phyloP scores from a whole-genome alignment of 2,888 invertebrate genomes.

The Julus scanicus region DNA sequence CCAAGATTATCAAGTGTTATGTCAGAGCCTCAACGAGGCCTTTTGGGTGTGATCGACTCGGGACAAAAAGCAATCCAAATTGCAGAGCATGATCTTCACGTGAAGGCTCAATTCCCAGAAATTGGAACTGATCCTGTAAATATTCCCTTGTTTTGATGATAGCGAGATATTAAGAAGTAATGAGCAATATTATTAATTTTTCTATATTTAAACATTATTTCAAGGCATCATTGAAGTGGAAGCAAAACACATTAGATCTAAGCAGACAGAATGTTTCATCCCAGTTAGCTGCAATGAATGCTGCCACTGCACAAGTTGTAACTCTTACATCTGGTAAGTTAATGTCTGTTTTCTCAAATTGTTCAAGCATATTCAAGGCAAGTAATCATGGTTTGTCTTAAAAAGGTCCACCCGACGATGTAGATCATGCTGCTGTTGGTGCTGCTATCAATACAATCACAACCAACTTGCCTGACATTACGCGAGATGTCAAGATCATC shows the following conservation, averaged over 20 bases:
- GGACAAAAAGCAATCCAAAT: constrained; percentile 89
- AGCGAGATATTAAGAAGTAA: neutral
- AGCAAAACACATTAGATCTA: constrained; percentile 91
- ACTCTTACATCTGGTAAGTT: constrained; percentile 81
- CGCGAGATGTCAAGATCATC: constrained; percentile 89
- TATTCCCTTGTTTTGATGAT: constrained; percentile 49
- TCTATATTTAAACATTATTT: constrained; percentile 57
- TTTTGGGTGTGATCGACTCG: constrained; percentile 88
- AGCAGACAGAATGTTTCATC: constrained; percentile 96
- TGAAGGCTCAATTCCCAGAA: constrained; percentile 75
- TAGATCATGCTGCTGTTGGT: constrained; percentile 95
- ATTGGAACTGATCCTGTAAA: constrained; percentile 79
- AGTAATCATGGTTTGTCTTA: neutral
- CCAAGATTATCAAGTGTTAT: constrained; percentile 86
- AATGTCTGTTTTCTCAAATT: neutral
- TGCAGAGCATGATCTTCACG: constrained; percentile 81
- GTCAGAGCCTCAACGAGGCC: constrained; percentile 91
- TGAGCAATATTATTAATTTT: neutral
- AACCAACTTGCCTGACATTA: constrained; percentile 95
- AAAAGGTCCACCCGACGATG: constrained; percentile 80
- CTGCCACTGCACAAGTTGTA: constrained; percentile 97
- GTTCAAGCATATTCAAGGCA: neutral
- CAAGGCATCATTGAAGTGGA: constrained; percentile 88
- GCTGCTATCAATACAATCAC: constrained; percentile 98
- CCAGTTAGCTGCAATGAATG: constrained; percentile 98